Conservation (phyloP, 2,797 vertebrate species). For the Lophotriccus pileatus region DNA sequence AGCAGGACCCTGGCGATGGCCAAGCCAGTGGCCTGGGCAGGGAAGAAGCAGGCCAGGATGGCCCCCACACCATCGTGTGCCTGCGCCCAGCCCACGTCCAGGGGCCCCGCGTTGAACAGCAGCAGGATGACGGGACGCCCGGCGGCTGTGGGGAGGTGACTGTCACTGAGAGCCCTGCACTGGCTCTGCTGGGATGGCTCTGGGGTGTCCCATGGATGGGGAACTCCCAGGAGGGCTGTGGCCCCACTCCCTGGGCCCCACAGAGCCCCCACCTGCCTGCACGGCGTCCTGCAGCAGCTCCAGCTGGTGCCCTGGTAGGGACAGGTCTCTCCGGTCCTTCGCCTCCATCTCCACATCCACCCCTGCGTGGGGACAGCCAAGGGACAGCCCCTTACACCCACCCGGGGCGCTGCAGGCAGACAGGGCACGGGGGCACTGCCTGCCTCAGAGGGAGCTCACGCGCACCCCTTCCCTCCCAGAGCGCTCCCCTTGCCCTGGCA, state of each 20-base stretch:
- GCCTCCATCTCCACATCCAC: conserved; percentile 44
- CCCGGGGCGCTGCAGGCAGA: rapidly evolving
- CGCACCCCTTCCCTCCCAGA: background rate
- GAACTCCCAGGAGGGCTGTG: rapidly evolving
- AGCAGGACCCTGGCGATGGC: conserved; percentile 58
- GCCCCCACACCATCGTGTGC: conserved; percentile 6
- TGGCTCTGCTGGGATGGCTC: background rate
- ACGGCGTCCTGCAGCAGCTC: conserved; percentile 60
- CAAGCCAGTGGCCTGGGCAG: conserved; percentile 62
- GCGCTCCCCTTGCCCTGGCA: background rate
- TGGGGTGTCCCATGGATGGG: rapidly evolving
- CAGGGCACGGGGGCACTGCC: rapidly evolving
- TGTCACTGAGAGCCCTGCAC: rapidly evolving
- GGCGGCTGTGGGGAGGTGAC: background rate
- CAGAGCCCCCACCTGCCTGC: conserved; percentile 28
- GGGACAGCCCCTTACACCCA: background rate
- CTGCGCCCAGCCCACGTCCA: conserved; percentile 69
- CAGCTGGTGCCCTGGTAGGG: conserved; percentile 55
- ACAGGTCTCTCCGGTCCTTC: conserved; percentile 37
- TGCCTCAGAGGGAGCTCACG: rapidly evolving
- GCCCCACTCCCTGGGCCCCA: background rate
- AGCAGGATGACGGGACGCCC: conserved; percentile 63
- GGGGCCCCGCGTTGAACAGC: conserved; percentile 70
- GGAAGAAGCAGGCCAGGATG: conserved; percentile 70
- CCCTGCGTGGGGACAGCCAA: background rate